phyloP scores from a whole-genome alignment of 2,797 vertebrate genomes.

The Amblyraja radiata region DNA sequence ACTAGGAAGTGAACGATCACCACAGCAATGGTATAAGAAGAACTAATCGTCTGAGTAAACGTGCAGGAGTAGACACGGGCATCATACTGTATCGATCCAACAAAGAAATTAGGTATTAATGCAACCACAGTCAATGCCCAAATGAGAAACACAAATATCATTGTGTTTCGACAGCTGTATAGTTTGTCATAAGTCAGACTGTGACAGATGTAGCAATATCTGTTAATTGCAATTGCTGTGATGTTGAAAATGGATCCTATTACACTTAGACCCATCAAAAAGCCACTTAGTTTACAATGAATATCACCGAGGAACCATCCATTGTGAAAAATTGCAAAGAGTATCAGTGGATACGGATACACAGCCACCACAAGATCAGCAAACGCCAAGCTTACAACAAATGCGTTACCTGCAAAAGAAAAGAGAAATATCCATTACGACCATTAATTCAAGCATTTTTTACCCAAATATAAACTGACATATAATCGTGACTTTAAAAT shows the following conservation, averaged over 20 bases:
- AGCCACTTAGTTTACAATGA: slow-evolving; percentile 74
- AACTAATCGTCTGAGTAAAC: slow-evolving; percentile 70
- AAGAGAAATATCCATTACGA: slow-evolving; percentile 38
- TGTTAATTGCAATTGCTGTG: slow-evolving; percentile 74
- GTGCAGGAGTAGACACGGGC: slow-evolving; percentile 75
- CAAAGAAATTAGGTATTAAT: slow-evolving; percentile 71
- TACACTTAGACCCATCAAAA: slow-evolving; percentile 78
- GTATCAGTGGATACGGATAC: slow-evolving; percentile 75
- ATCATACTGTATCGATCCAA: slow-evolving; percentile 74
- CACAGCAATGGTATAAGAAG: slow-evolving; percentile 67
- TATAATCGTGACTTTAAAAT: neutral
- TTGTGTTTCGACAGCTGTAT: slow-evolving; percentile 62
- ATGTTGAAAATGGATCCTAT: slow-evolving; percentile 83
- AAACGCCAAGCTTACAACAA: slow-evolving; percentile 76
- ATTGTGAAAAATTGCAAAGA: slow-evolving; percentile 70
- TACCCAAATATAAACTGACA: neutral
- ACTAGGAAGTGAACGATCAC: slow-evolving; percentile 75
- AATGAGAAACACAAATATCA: slow-evolving; percentile 63
- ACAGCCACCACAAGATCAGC: slow-evolving; percentile 77
- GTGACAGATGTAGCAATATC: slow-evolving; percentile 79
- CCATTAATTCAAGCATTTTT: neutral
- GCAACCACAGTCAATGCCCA: slow-evolving; percentile 71
- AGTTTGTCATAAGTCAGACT: slow-evolving; percentile 67
- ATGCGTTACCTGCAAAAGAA: slow-evolving; percentile 66
- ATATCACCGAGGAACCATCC: slow-evolving; percentile 72